Evolutionary conservation across 2,113 vertebrate genomes (phyloP).

Genomic region (Chlamydotis undulata): DNA sequence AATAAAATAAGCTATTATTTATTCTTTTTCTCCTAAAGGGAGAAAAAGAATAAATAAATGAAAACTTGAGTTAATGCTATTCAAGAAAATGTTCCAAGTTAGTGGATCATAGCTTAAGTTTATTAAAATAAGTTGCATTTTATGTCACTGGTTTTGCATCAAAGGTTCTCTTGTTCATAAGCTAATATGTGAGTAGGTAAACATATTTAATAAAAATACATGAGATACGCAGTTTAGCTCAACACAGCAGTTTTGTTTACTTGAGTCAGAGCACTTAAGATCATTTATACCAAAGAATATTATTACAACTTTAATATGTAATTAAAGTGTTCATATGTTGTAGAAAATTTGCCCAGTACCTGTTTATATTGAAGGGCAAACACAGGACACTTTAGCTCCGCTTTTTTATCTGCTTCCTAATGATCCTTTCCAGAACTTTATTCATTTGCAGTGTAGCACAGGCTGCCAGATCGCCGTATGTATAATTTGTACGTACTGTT

Average conservation of each 20-base stretch:
- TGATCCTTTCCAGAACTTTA: neutral
- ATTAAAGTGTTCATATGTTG: neutral
- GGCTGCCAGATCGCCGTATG: neutral
- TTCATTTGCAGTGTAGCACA: neutral
- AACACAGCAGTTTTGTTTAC: neutral
- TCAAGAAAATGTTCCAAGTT: neutral
- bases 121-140: neutral
- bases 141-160: neutral
- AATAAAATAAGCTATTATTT: neutral
- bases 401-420: neutral
- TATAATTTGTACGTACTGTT: constrained; percentile 29
- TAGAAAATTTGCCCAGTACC: neutral
- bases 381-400: neutral
- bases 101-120: neutral
- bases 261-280: neutral
- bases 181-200: neutral
- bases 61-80: neutral
- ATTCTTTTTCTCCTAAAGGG: neutral
- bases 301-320: neutral
- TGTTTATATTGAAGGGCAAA: neutral
- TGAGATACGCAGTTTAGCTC: neutral
- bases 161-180: neutral
- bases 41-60: neutral
- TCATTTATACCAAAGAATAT: neutral
- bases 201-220: constrained; percentile 23